Evolutionary conservation across 2,888 invertebrate species (phyloP).

Genomic region (Nasonovia ribisnigri): DNA sequence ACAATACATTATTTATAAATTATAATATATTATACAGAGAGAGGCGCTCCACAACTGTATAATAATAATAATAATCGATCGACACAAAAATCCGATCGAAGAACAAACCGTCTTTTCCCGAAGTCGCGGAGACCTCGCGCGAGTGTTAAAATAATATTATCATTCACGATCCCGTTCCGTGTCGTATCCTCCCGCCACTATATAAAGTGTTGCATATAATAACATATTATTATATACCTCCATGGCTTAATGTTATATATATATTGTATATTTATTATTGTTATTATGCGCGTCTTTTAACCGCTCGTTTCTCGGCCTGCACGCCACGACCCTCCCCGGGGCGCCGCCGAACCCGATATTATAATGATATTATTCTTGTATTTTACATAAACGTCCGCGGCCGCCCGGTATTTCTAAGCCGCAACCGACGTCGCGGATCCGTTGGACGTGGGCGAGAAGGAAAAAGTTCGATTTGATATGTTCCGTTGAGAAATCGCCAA

Average conservation of each 20-base stretch:
- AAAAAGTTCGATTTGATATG: neutral
- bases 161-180: neutral
- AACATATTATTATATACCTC: neutral
- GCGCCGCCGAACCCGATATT: neutral
- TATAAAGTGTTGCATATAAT: neutral
- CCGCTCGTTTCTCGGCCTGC: neutral
- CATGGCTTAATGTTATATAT: neutral
- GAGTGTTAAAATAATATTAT: neutral
- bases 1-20: neutral
- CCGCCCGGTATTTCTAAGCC: neutral
- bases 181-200: neutral
- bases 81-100: constrained; percentile 10
- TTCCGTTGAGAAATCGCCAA: constrained; percentile 13
- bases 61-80: neutral
- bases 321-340: constrained; percentile 23
- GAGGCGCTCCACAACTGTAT: neutral
- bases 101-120: neutral
- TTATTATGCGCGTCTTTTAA: neutral
- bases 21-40: neutral
- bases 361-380: neutral
- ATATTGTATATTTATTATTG: neutral
- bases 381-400: neutral
- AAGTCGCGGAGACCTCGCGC: neutral
- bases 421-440: neutral
- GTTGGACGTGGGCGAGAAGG: constrained; percentile 2